These are phyloP conservation scores for Polyommatus icarus DNA, from an alignment of 2,888 invertebrate genomes.

Conservation along the genomic window DNA sequence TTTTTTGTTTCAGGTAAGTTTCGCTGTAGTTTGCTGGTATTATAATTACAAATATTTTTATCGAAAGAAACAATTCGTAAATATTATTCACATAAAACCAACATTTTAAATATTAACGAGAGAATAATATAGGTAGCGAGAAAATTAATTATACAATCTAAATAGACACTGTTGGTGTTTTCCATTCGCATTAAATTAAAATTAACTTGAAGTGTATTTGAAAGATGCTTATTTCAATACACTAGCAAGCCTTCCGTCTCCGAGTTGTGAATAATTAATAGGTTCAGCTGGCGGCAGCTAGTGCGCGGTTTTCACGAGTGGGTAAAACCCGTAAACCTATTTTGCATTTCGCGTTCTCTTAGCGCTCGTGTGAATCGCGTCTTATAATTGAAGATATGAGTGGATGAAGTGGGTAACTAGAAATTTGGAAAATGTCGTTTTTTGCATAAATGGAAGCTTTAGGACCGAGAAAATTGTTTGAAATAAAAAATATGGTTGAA, in stretches of 20 bases:
- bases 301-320: conserved; percentile 37
- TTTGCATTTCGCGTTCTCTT: conserved; percentile 50
- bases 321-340: conserved; percentile 48
- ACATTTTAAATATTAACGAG: not conserved
- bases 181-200: conserved; percentile 8
- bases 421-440: too few relatives aligned
- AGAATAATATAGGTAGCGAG: not conserved
- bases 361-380: conserved; percentile 48
- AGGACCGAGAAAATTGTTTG: too few relatives aligned
- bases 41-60: not conserved
- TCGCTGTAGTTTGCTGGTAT: not conserved
- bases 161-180: not conserved
- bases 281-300: conserved; percentile 38
- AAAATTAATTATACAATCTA: not conserved
- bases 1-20: conserved; percentile 24
- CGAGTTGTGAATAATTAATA: conserved; percentile 31
- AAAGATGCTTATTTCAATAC: conserved; percentile 23
- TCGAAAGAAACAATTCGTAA: too few relatives aligned
- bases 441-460: too few relatives aligned
- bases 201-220: conserved; percentile 20
- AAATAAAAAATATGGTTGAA: too few relatives aligned
- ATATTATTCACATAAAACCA: not conserved
- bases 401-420: too few relatives aligned
- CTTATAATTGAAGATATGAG: conserved; percentile 45
- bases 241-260: conserved; percentile 30